A percentile compares a stretch with the other conserved stretches of the same genome.
These are phyloP conservation scores for Enoplolaimus lenunculus DNA, from an alignment of 2,888 invertebrate genomes.

Conservation along the genomic window DNA sequence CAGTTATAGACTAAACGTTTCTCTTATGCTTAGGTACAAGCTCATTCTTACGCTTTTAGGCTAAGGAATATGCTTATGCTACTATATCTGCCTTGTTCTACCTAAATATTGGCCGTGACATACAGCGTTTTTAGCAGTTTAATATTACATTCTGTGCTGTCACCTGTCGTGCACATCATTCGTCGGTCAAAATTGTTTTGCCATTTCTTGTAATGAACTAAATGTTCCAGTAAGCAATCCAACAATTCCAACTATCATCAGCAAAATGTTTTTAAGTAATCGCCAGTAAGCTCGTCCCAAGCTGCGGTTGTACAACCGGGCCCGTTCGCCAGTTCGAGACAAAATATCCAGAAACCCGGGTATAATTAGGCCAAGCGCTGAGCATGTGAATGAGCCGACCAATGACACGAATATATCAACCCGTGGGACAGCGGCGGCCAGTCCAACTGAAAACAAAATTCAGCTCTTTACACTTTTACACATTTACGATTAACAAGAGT, in stretches of 20 bases:
- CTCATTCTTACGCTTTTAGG: too few relatives aligned
- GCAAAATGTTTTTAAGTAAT: constrained; percentile 59
- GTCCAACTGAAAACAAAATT: constrained; percentile 52
- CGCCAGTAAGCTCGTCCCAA: constrained; percentile 52
- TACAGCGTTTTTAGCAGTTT: too few relatives aligned
- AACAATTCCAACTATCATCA: constrained; percentile 60
- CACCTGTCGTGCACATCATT: too few relatives aligned
- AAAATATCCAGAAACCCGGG: constrained; percentile 72
- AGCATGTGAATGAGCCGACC: constrained; percentile 75
- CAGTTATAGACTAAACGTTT: too few relatives aligned
- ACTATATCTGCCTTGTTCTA: too few relatives aligned
- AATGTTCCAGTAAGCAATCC: constrained; percentile 72
- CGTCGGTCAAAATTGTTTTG: too few relatives aligned
- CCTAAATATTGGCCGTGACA: too few relatives aligned
- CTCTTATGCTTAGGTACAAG: too few relatives aligned
- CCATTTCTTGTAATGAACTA: constrained; percentile 41
- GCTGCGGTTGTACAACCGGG: background rate
- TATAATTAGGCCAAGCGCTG: constrained; percentile 68
- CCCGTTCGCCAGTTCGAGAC: constrained; percentile 54
- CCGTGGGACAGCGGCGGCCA: constrained; percentile 69
- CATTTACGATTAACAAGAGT: too few relatives aligned
- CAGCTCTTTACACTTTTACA: too few relatives aligned
- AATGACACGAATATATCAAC: constrained; percentile 70
- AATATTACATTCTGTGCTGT: too few relatives aligned
- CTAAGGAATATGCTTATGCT: too few relatives aligned